Evolutionary conservation across 1,140 invertebrate genomes (phyloP), one percentile per base, ranked within the genome.

Genomic region (Drosophila yakuba): DNA sequence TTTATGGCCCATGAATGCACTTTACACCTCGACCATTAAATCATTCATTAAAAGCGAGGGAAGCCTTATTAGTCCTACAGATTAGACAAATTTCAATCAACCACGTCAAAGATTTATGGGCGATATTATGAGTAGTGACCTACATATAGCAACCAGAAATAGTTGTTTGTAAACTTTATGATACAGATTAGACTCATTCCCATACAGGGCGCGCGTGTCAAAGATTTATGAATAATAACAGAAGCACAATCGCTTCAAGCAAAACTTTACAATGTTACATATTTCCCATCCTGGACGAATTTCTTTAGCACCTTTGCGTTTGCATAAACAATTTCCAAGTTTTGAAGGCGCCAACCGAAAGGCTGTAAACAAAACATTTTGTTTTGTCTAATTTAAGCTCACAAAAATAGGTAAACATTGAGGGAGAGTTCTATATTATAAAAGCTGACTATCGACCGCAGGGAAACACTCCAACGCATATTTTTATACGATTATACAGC

Each of bases 1-100:
- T 35, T 77, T 67, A 64, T 64, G 48, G 32, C 54, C 50, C 15
- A 17, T 55, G 32, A 73, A 51, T 73, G 67, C 67, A 80, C 62
- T 80, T 68, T 80, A 66, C 82, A 72, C 83, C 64, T 61, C 62
- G 36, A 10, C 32, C 62, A 75, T 82, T 69, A 71, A 86, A 88
- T 82, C 64, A 54, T 43, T 71, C 59, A 68, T 64, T 50, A 32
- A 36, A 48, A 3, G 10, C 14, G 32, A 12, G 61, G 47, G 28
- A 32, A 35, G 44, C 15, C 67, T 10, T 20, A 56, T 69, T 68
- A 39, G 48, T 41, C 50, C 20, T 3, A 12, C 17, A 20, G 20
- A 71, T 69, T 48, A 71, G 36, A 58, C 64, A 41, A 57, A 71
- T 50, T 58, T 71, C 52, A 71, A 71, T 71, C 35, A 71, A 56